Conservation (phyloP, 2,888 invertebrate genomes). For the Mythimna pallens region DNA sequence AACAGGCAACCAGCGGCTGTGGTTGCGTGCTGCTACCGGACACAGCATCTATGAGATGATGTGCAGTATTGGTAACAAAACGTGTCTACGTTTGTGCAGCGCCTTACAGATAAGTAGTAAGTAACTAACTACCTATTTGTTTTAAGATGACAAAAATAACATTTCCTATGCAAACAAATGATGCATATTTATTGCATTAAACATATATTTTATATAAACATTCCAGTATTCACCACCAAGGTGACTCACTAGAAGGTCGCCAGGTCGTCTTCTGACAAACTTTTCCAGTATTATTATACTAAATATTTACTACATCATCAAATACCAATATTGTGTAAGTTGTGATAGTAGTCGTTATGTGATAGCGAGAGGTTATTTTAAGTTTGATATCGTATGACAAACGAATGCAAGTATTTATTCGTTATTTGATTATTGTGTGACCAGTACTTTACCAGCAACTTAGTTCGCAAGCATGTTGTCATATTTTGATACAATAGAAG, state of each 20-base stretch:
- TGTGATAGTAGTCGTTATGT: not conserved
- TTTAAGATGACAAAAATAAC: too few relatives aligned
- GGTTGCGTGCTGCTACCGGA: too few relatives aligned
- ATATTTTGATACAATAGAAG: too few relatives aligned
- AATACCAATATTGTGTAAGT: constrained; percentile 18
- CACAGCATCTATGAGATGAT: too few relatives aligned
- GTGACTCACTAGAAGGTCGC: constrained; percentile 7
- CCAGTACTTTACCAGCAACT: too few relatives aligned
- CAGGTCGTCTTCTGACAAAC: not conserved
- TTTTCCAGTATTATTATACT: not conserved
- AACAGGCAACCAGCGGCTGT: too few relatives aligned
- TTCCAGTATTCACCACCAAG: not conserved
- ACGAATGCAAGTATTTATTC: constrained; percentile 1
- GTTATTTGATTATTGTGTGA: not conserved
- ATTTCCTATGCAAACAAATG: too few relatives aligned
- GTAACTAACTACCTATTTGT: too few relatives aligned
- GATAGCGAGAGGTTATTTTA: constrained; percentile 23
- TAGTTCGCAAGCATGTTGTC: too few relatives aligned
- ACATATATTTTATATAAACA: not conserved
- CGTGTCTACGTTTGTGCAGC: too few relatives aligned
- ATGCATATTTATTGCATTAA: not conserved
- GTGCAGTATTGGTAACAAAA: too few relatives aligned
- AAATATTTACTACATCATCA: not conserved
- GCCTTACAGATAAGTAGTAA: too few relatives aligned
- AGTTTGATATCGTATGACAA: constrained; percentile 16